Evolutionary conservation across 2,113 vertebrate genomes (phyloP).

Genomic region (Myotis yumanensis): DNA sequence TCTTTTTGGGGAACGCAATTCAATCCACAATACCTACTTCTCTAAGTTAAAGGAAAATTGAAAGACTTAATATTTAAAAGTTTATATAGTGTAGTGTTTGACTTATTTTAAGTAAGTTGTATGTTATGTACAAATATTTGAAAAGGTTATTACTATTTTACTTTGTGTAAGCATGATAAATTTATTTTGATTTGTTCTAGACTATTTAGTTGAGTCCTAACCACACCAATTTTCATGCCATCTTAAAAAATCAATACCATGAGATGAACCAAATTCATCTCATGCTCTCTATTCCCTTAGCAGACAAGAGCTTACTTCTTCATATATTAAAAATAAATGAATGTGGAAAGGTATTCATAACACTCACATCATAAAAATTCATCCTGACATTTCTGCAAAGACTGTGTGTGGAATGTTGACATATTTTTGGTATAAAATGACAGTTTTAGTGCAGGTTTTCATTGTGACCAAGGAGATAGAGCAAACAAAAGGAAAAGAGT

Average conservation of each 20-base stretch:
- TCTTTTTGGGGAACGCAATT: neutral
- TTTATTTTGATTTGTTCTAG: conserved; percentile 43
- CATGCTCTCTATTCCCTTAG: neutral
- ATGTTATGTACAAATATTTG: neutral
- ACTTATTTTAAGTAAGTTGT: conserved; percentile 7
- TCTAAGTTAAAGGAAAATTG: conserved; percentile 17
- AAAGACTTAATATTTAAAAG: neutral
- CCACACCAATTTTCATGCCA: neutral
- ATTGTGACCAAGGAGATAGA: conserved; percentile 78
- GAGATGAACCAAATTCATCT: conserved; percentile 62
- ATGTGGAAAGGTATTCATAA: conserved; percentile 79
- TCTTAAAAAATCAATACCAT: conserved; percentile 22
- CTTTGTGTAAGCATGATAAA: neutral
- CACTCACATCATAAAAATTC: conserved; percentile 81
- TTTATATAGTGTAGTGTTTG: neutral
- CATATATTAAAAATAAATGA: conserved; percentile 81
- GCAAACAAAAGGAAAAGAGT: conserved; percentile 73
- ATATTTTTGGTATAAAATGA: conserved; percentile 84
- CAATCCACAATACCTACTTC: neutral
- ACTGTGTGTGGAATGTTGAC: conserved; percentile 78
- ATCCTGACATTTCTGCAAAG: conserved; percentile 81
- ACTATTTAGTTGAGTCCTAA: conserved; percentile 18
- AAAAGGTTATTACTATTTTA: conserved; percentile 25
- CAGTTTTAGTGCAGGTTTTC: conserved; percentile 85
- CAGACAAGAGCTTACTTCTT: conserved; percentile 48